Base-by-base conservation (phyloP, 1,140 invertebrate species). In the Drosophila obscura region DNA sequence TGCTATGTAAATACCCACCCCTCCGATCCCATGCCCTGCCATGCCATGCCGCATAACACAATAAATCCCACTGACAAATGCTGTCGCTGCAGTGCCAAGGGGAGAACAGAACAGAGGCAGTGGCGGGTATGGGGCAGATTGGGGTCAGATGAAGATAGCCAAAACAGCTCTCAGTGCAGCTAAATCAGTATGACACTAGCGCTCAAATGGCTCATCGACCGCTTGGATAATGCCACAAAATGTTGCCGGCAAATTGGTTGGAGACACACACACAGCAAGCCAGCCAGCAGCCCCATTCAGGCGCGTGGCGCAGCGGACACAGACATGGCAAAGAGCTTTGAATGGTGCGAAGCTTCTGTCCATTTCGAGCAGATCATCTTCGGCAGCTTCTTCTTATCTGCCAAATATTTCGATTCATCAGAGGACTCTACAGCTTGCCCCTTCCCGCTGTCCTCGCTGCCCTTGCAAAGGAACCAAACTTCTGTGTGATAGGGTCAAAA, bases 11-110 rank as follows among this genome's bases (percentile, higher is more conserved):
- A 60, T 19, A 19, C 44, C 45, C 26, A 28, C n/a, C 15, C 9
- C 8, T 15, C 31, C 13, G 19, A 16, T 3, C 22, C 24, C 5
- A 16, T 15, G 8, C 5, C 46, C 48, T 28, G 19, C 22, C 39
- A 8, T 5, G 13, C 46, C 31, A 8, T 56, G 16, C 44, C 49
- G 52, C 58, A 48, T 56, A 56, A 65, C 78, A 73, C 77, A 77
- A 85, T 85, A 85, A 85, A 81, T 85, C 82, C 81, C 45, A 39
- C 62, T 77, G 77, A 84, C 80, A 84, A 85, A 87, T 77, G 73
- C 72, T 45, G 59, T 60, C 77, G 75, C 77, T 79, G 80, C 80
- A 85, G 44, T 73, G 66, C 63, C 52, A 24, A 3, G 15, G 35
- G 24, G 15, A 4, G 11, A 11, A 15, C 22, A 2, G 44, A 19